phyloP scores from a whole-genome alignment of 2,888 invertebrate genomes.

The Papilio demoleus region DNA sequence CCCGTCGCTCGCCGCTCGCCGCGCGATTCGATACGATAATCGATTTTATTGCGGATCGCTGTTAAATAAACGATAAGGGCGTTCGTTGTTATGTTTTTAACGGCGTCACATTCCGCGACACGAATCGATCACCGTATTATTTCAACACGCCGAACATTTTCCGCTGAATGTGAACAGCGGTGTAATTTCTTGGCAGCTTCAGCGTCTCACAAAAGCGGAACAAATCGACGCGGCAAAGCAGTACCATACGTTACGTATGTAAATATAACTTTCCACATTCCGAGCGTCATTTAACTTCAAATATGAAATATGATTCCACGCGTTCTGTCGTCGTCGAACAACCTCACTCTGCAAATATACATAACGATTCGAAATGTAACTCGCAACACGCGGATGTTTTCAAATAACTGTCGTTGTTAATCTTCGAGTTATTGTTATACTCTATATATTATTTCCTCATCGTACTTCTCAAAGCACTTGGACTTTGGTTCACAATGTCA shows the following conservation, averaged over 20 bases:
- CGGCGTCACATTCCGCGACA: conserved; percentile 60
- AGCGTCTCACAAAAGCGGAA: conserved; percentile 44
- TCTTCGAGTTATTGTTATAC: too few relatives aligned
- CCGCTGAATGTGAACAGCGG: conserved; percentile 50
- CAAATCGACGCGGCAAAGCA: conserved; percentile 41
- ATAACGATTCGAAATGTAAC: neutral
- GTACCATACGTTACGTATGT: conserved; percentile 23
- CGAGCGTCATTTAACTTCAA: conserved; percentile 32
- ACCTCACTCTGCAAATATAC: conserved; percentile 7
- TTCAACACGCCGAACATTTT: conserved; percentile 53
- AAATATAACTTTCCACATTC: conserved; percentile 37
- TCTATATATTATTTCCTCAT: too few relatives aligned
- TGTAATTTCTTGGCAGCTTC: conserved; percentile 57
- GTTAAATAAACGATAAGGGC: conserved; percentile 65
- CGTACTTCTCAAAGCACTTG: neutral
- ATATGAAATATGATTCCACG: conserved; percentile 30
- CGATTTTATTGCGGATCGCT: conserved; percentile 73
- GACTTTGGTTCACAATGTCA: neutral
- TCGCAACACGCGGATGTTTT: neutral
- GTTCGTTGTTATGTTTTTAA: conserved; percentile 61
- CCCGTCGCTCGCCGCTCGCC: conserved; percentile 49
- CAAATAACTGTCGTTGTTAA: neutral
- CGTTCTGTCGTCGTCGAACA: neutral
- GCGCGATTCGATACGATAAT: conserved; percentile 66
- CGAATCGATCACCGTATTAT: conserved; percentile 68